Evolutionary conservation across 2,888 invertebrate genomes (phyloP).

Genomic region (Cistogaster globosa): DNA sequence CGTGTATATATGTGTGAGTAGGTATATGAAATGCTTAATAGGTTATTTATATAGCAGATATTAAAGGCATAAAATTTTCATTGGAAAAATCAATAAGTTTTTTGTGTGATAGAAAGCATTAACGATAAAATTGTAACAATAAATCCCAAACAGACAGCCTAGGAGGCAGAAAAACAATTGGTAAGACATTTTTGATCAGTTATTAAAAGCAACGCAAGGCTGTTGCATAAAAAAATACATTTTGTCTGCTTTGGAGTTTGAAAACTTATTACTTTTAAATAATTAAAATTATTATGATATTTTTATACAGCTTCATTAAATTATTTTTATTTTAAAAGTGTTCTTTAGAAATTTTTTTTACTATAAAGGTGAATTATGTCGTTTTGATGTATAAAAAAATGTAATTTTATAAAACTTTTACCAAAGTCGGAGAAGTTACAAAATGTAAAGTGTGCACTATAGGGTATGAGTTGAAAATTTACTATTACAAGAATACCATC

Average conservation of each 20-base stretch:
- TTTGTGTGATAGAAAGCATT: slow-evolving; percentile 19
- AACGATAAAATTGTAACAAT: not conserved
- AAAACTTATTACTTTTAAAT: not conserved
- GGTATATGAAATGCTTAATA: slow-evolving; percentile 50
- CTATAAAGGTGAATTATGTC: too few species aligned
- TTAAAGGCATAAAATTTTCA: slow-evolving; percentile 58
- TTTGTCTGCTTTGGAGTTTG: not conserved
- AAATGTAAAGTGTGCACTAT: too few species aligned
- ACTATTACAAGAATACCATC: too few species aligned
- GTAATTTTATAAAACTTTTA: too few species aligned
- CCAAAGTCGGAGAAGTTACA: too few species aligned
- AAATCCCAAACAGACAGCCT: not conserved
- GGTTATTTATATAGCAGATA: slow-evolving; percentile 56
- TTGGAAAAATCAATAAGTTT: slow-evolving; percentile 67
- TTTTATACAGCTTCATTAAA: too few species aligned
- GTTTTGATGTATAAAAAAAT: too few species aligned
- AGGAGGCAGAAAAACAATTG: not conserved
- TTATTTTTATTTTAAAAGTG: too few species aligned
- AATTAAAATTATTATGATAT: too few species aligned
- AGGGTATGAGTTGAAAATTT: too few species aligned
- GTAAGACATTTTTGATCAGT: slow-evolving; percentile 30
- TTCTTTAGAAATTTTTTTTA: too few species aligned
- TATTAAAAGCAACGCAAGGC: slow-evolving; percentile 47
- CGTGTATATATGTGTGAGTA: not conserved
- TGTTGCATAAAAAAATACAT: not conserved